A percentile compares a stretch with the other conserved stretches of the same genome.
phyloP scores from a whole-genome alignment of 2,113 vertebrate species.

The Cyanoramphus novaezelandiae region DNA sequence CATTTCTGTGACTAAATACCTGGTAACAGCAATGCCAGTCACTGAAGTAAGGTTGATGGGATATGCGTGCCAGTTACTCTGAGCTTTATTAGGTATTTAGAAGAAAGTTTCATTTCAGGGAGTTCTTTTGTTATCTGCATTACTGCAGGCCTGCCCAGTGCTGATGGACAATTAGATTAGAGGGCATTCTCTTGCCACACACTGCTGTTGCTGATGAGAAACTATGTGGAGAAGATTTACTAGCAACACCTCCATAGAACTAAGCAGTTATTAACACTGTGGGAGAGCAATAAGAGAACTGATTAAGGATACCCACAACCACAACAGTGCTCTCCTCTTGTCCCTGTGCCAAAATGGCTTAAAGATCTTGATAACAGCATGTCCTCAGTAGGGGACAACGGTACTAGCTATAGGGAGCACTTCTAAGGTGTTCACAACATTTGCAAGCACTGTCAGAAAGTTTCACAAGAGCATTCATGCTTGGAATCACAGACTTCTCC shows the following conservation, averaged over 20 bases:
- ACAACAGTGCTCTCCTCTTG: not conserved
- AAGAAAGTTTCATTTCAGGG: not conserved
- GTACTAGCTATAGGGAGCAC: not conserved
- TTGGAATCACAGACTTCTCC: not conserved
- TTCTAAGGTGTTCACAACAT: not conserved
- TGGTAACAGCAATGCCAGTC: not conserved
- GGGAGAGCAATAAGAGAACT: not conserved
- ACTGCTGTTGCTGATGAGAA: not conserved
- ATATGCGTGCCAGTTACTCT: not conserved
- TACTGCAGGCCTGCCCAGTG: not conserved
- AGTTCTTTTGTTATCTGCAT: not conserved
- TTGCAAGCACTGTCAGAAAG: not conserved
- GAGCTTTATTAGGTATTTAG: not conserved
- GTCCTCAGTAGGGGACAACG: not conserved
- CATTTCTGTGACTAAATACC: not conserved
- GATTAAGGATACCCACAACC: not conserved
- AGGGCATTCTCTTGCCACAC: not conserved
- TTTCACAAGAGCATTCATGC: not conserved
- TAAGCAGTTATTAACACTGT: not conserved
- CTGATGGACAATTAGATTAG: not conserved
- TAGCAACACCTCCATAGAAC: not conserved
- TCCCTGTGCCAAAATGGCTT: not conserved
- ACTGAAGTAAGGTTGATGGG: not conserved
- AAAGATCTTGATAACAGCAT: not conserved
- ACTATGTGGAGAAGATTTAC: not conserved